Evolutionary conservation across 2,888 invertebrate species (phyloP).

Genomic region (Chrysopilus asiliformis): DNA sequence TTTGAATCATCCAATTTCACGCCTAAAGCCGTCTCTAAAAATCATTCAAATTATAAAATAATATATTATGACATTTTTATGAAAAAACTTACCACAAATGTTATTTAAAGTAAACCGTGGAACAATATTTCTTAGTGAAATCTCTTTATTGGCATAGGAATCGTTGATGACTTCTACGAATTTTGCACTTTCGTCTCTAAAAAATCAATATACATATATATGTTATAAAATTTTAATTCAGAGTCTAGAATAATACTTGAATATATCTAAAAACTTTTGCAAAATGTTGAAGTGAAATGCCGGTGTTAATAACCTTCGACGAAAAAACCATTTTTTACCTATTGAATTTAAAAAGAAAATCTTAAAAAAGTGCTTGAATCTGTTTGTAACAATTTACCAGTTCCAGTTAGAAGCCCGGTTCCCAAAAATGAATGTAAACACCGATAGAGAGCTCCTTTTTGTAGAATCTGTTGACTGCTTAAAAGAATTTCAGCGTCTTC

Average conservation of each 20-base stretch:
- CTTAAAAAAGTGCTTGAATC: constrained; percentile 40
- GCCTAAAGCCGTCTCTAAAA: constrained; percentile 55
- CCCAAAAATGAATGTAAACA: constrained; percentile 39
- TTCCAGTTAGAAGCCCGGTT: constrained; percentile 39
- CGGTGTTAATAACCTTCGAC: constrained; percentile 60
- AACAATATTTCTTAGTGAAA: constrained; percentile 36
- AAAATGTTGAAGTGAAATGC: constrained; percentile 69
- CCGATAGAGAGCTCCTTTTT: constrained; percentile 38
- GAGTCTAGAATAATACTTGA: constrained; percentile 36
- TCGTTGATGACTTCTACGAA: constrained; percentile 37
- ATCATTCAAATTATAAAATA: no score
- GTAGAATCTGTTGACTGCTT: constrained; percentile 38
- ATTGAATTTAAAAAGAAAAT: constrained; percentile 19
- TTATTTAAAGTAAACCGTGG: constrained; percentile 45
- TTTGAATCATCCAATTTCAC: constrained; percentile 51
- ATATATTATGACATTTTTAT: no score
- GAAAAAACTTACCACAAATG: constrained; percentile 31
- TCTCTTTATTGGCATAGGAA: constrained; percentile 49
- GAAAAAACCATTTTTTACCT: constrained; percentile 46
- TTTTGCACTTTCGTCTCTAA: constrained; percentile 42
- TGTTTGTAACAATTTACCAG: constrained; percentile 44
- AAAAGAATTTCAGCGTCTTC: constrained; percentile 41
- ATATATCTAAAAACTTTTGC: constrained; percentile 55
- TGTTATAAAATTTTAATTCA: constrained; percentile 9
- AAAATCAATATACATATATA: constrained; percentile 41